phyloP scores from a whole-genome alignment of 2,888 invertebrate species.

The Microctonus hyperodae region DNA sequence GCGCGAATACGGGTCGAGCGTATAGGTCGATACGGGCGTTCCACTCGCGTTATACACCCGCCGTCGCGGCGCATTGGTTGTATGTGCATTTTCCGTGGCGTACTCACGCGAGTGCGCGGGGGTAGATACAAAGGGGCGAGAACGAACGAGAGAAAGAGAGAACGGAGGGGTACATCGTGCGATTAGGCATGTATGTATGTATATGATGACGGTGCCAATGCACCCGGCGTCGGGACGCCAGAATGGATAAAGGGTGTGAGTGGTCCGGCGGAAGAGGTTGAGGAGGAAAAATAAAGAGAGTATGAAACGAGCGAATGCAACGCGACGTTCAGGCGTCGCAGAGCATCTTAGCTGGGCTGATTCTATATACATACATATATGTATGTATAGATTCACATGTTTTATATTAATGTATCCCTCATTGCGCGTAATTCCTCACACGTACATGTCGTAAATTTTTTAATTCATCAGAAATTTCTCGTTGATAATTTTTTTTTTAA shows the following conservation, averaged over 20 bases:
- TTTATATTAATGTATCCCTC: slow-evolving; percentile 5
- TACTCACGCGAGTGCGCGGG: slow-evolving; percentile 2
- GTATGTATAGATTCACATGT: neutral
- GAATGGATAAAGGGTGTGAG: slow-evolving; percentile 14
- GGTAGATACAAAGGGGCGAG: neutral
- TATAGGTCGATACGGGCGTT: slow-evolving; percentile 40
- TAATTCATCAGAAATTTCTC: neutral
- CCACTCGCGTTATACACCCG: neutral
- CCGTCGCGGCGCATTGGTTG: slow-evolving; percentile 12
- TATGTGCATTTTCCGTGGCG: slow-evolving; percentile 2
- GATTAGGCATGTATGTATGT: slow-evolving; percentile 38
- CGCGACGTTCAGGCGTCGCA: slow-evolving; percentile 44
- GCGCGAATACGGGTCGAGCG: slow-evolving; percentile 43
- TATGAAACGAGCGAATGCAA: slow-evolving; percentile 49
- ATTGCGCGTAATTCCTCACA: slow-evolving; percentile 7
- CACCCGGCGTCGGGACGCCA: slow-evolving; percentile 41
- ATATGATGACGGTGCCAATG: slow-evolving; percentile 41
- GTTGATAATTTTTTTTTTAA: too few relatives aligned
- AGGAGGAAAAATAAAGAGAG: neutral
- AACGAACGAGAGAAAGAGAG: slow-evolving; percentile 2
- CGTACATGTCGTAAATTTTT: neutral
- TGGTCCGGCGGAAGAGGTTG: neutral
- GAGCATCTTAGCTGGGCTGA: slow-evolving; percentile 16
- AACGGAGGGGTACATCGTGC: slow-evolving; percentile 23
- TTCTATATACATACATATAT: neutral